Conservation (phyloP, 1,140 invertebrate genomes). For the Popillia japonica region DNA sequence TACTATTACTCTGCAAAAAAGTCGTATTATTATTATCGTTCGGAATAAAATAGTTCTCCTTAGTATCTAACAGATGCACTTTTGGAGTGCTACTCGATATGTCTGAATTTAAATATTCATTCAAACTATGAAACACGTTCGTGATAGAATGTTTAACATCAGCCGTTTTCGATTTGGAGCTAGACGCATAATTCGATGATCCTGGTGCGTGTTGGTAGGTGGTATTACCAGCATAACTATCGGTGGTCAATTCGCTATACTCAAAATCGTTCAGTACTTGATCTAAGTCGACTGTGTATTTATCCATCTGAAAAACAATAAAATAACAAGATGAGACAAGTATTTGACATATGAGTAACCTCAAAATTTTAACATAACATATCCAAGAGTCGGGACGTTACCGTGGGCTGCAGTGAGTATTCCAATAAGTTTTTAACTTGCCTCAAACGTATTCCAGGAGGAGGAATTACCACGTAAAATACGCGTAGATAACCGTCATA, state of each 20-base stretch:
- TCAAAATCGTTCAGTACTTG: conserved; percentile 90
- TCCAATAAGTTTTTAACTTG: background rate
- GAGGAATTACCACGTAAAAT: background rate
- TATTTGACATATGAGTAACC: conserved; percentile 37
- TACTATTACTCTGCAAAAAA: conserved; percentile 15
- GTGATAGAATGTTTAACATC: conserved; percentile 63
- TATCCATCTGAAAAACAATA: conserved; percentile 55
- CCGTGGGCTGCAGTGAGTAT: background rate
- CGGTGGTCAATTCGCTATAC: conserved; percentile 66
- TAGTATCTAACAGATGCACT: background rate
- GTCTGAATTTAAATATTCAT: conserved; percentile 68
- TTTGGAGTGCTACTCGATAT: conserved; percentile 46
- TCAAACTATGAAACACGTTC: conserved; percentile 71
- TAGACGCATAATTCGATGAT: conserved; percentile 37
- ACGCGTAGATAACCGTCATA: conserved; percentile 9
- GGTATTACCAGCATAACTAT: conserved; percentile 28
- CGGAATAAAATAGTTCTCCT: conserved; percentile 1
- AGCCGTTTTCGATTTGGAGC: conserved; percentile 4
- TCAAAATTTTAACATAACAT: conserved; percentile 34
- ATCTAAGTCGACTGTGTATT: conserved; percentile 77
- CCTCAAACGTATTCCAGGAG: background rate
- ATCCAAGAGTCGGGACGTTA: background rate
- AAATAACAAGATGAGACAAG: background rate
- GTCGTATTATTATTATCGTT: conserved; percentile 1
- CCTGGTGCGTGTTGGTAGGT: conserved; percentile 8